Conservation (phyloP, 2,888 invertebrate genomes). For the Apotomis betuletana region DNA sequence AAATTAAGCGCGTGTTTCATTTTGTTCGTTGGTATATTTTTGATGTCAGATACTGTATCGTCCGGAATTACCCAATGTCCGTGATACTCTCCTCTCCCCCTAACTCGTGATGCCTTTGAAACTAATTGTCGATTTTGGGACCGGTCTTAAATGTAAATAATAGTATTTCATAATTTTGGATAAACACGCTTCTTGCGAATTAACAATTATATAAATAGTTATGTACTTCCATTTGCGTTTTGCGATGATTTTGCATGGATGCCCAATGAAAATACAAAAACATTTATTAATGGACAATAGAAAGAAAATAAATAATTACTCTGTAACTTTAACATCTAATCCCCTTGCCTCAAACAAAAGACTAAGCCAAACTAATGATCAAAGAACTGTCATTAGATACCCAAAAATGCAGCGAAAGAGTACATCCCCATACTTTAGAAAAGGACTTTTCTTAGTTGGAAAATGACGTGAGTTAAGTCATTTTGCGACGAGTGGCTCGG, state of each 20-base stretch:
- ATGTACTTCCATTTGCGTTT: background rate
- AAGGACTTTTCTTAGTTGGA: background rate
- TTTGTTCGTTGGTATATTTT: too few species aligned
- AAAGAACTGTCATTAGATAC: constrained; percentile 29
- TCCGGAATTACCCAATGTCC: too few species aligned
- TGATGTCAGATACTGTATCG: too few species aligned
- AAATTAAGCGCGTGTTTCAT: too few species aligned
- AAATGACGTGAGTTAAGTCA: background rate
- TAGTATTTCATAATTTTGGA: too few species aligned
- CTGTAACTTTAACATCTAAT: constrained; percentile 9
- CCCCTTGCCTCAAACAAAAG: constrained; percentile 30
- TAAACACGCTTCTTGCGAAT: too few species aligned
- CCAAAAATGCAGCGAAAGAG: constrained; percentile 39
- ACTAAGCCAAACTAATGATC: constrained; percentile 39
- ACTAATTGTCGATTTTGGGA: too few species aligned
- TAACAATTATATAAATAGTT: too few species aligned
- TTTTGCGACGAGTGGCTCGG: constrained; percentile 6
- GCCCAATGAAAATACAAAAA: background rate
- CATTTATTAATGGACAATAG: constrained; percentile 8
- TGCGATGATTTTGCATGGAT: constrained; percentile 3
- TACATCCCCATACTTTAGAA: background rate
- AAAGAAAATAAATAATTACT: constrained; percentile 16
- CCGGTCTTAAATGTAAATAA: too few species aligned
- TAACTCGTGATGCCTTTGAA: too few species aligned
- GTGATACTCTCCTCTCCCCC: too few species aligned